Percentiles rank a stretch among this genome's conserved stretches.
Conservation (phyloP, 2,888 invertebrate species). For the Lasioglossum calceatum region DNA sequence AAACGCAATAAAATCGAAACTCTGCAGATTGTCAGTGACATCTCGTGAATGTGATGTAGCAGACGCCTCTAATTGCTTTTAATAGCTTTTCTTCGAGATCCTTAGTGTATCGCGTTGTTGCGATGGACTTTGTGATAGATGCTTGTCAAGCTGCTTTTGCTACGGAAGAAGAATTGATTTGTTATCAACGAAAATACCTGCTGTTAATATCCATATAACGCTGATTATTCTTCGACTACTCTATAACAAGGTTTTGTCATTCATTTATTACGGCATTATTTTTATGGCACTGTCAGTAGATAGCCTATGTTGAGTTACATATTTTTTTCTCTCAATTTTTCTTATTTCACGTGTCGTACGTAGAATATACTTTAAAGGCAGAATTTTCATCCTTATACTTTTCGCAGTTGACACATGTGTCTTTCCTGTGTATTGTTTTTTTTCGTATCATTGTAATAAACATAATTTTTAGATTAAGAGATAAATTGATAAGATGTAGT, state of each 20-base stretch:
- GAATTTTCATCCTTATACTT: slow-evolving; percentile 7
- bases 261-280: slow-evolving; percentile 48
- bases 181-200: slow-evolving; percentile 40
- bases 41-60: slow-evolving; percentile 75
- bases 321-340: slow-evolving; percentile 18
- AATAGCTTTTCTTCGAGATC: slow-evolving; percentile 62
- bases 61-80: slow-evolving; percentile 77
- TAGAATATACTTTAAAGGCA: not conserved
- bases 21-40: slow-evolving; percentile 75
- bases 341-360: slow-evolving; percentile 2
- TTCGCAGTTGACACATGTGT: slow-evolving; percentile 32
- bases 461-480: not conserved
- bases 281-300: slow-evolving; percentile 38
- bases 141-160: slow-evolving; percentile 35
- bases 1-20: slow-evolving; percentile 36
- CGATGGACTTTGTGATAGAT: slow-evolving; percentile 41
- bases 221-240: slow-evolving; percentile 36
- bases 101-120: slow-evolving; percentile 48
- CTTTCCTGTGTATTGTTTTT: slow-evolving; percentile 32
- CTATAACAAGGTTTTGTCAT: slow-evolving; percentile 48
- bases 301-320: not conserved
- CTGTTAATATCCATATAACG: slow-evolving; percentile 52
- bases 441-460: slow-evolving; percentile 30
- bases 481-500: not conserved
- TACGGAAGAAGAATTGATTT: slow-evolving; percentile 26